These are phyloP conservation scores for Microtus pennsylvanicus DNA, from an alignment of 2,113 vertebrate genomes.

Conservation along the genomic window DNA sequence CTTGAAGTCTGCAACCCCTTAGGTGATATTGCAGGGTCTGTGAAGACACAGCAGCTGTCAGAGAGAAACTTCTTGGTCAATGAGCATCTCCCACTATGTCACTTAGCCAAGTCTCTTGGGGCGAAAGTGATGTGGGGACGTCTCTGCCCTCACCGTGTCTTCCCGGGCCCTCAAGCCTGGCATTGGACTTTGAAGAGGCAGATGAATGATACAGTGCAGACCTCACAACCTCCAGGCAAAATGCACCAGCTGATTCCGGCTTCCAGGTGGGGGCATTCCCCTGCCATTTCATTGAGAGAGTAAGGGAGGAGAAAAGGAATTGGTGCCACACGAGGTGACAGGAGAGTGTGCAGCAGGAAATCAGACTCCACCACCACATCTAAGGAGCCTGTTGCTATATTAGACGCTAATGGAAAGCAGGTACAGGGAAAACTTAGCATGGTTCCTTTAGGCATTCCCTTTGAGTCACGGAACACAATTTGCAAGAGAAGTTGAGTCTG, in stretches of 20 bases:
- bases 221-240: neutral
- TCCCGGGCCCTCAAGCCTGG: neutral
- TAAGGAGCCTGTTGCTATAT: conserved; percentile 59
- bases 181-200: neutral
- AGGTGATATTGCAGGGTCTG: neutral
- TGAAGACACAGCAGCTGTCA: neutral
- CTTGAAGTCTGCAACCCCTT: neutral
- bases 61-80: neutral
- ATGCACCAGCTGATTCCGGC: neutral
- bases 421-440: conserved; percentile 41
- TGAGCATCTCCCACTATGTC: neutral
- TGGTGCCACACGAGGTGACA: conserved; percentile 2
- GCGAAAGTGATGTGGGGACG: neutral
- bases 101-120: neutral
- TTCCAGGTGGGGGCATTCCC: neutral
- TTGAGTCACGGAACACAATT: neutral
- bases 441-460: neutral
- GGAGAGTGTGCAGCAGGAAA: conserved; percentile 50
- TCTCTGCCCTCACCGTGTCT: neutral
- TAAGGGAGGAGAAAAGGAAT: neutral
- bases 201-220: neutral
- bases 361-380: conserved; percentile 43
- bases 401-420: conserved; percentile 75
- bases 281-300: conserved; percentile 25
- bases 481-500: neutral